Conservation (phyloP, 2,797 vertebrate species). For the Emys orbicularis region DNA sequence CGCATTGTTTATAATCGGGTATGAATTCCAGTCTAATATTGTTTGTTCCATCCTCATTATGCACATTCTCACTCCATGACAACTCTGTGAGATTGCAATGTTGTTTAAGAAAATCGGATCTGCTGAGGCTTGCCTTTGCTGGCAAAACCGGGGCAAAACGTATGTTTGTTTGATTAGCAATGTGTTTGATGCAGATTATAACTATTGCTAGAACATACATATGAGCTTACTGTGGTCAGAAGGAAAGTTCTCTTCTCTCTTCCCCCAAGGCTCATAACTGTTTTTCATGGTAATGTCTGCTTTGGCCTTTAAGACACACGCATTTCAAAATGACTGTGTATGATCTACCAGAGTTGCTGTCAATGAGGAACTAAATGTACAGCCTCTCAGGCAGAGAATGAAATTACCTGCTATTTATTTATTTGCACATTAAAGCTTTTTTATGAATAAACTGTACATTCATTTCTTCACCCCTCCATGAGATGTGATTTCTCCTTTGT, state of each 20-base stretch:
- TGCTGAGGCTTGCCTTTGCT: neutral
- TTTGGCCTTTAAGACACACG: neutral
- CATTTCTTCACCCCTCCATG: neutral
- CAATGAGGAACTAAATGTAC: neutral
- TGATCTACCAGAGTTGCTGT: neutral
- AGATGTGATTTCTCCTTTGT: conserved; percentile 17
- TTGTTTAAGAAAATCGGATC: neutral
- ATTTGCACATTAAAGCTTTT: conserved; percentile 8
- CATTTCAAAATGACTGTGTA: accelerated
- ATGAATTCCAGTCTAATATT: neutral
- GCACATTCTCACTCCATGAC: conserved; percentile 2
- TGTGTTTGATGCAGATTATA: conserved; percentile 12
- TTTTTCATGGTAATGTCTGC: neutral
- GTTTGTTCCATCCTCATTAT: neutral
- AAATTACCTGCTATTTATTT: conserved; percentile 34
- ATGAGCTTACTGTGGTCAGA: neutral
- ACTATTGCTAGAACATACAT: neutral
- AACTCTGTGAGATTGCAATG: neutral
- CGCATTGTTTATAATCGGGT: neutral
- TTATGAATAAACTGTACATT: conserved; percentile 21
- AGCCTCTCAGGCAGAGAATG: neutral
- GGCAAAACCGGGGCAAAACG: neutral
- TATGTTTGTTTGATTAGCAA: neutral
- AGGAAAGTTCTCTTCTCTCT: neutral
- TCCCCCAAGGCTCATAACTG: accelerated